Evolutionary conservation across 2,888 invertebrate genomes (phyloP).

Genomic region (Myopa tessellatipennis): DNA sequence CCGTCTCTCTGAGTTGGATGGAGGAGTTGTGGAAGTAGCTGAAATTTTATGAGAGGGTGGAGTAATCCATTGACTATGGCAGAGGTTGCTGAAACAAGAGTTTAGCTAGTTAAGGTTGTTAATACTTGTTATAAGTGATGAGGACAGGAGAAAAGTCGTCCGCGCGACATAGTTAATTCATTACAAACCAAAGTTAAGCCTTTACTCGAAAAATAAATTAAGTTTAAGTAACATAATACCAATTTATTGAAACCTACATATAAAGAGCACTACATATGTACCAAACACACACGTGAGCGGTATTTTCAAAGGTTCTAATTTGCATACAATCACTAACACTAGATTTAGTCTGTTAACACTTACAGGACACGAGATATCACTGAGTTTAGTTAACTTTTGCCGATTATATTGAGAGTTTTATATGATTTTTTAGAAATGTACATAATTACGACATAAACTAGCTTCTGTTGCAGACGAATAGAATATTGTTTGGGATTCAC

Average conservation of each 20-base stretch:
- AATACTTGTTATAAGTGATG: conserved; percentile 18
- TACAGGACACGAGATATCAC: neutral
- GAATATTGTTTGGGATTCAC: neutral
- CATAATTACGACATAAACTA: neutral
- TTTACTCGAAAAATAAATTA: conserved; percentile 9
- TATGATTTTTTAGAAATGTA: neutral
- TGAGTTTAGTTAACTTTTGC: too few relatives aligned
- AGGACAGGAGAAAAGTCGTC: neutral
- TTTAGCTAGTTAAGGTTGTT: conserved; percentile 31
- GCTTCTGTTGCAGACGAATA: neutral
- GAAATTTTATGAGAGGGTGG: neutral
- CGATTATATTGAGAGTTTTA: too few relatives aligned
- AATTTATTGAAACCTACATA: neutral
- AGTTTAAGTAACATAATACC: conserved; percentile 4
- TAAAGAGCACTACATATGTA: neutral
- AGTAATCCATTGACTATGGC: neutral
- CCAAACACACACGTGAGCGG: neutral
- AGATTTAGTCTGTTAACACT: conserved; percentile 7
- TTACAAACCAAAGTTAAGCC: conserved; percentile 37
- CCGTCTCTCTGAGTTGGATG: neutral
- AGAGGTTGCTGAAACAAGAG: neutral
- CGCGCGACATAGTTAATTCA: conserved; percentile 20
- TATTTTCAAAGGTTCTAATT: neutral
- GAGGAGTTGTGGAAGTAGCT: neutral
- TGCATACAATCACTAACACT: conserved; percentile 32